Base-by-base conservation (phyloP, 1,140 invertebrate species). In the Stenopsyche tienmushanensis region DNA sequence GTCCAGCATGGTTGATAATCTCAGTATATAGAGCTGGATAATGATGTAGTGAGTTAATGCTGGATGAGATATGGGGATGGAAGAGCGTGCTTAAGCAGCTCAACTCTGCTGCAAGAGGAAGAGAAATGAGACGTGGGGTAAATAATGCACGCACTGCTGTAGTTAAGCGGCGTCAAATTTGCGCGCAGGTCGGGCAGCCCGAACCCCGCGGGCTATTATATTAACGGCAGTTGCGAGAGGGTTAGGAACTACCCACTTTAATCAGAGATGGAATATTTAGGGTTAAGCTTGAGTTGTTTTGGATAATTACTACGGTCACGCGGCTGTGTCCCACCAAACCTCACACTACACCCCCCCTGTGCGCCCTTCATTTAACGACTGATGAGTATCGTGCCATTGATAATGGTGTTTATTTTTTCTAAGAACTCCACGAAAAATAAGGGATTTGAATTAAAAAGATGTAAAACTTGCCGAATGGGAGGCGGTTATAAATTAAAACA, bases 211-310 rank as follows among this genome's bases (percentile, higher is more conserved):
- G 60, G 59, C 60, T 44, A 59, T 67, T 64, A 58, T 64, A 63
- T 63, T 39, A 58, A 64, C 52, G 34, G 41, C 17, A 54, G 49
- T 58, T 41, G 55, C 34, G 26, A 25, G 9, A 47, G 58, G 41
- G 58, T 25, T 34, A 17, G 24, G 24, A 9, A 52, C 13, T 47
- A 42, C 53, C 26, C 66, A 64, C 54, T 65, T 69, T 65, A 69
- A 69, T 69, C 67, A 69, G 63, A 69, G 50, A 65, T 47, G 49
- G 57, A 65, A 65, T 69, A 69, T 69, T 69, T 62, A 62, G 63
- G 67, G 67, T 62, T 60, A 54, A 65, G 50, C 63, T 50, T 23
- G 57, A 64, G 50, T 65, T 65, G 63, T 65, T 65, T 69, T 29
- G 13, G 55, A 62, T 69, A 69, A 69, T 65, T 69, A 62, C 52